Conservation (phyloP, 2,888 invertebrate genomes). For the Cactoblastis cactorum region DNA sequence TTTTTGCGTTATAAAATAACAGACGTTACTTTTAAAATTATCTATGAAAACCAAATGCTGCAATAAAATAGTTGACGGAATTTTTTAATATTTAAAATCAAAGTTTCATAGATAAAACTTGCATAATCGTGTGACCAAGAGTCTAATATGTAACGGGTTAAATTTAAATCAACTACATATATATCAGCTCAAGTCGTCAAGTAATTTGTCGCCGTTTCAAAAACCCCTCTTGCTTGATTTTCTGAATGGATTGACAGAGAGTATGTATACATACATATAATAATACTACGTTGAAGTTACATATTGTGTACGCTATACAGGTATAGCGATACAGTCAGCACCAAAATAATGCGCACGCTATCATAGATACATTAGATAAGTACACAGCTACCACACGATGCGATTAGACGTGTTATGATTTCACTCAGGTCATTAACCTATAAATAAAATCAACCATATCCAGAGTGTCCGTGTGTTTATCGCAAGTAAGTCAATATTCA, state of each 20-base stretch:
- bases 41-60: no score
- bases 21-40: no score
- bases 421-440: background rate
- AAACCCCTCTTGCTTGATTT: background rate
- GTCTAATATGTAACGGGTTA: no score
- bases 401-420: conserved; percentile 9
- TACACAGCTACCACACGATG: conserved; percentile 14
- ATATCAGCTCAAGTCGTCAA: background rate
- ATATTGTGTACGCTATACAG: background rate
- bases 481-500: background rate
- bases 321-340: conserved; percentile 2
- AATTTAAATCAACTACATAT: background rate
- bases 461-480: background rate
- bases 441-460: background rate
- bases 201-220: background rate
- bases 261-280: conserved; percentile 7
- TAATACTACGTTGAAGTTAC: background rate
- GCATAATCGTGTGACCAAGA: no score
- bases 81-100: no score
- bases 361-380: conserved; percentile 1
- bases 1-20: no score
- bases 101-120: no score
- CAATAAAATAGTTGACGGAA: no score
- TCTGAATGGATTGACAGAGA: background rate
- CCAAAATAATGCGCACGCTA: conserved; percentile 11